phyloP scores from a whole-genome alignment of 2,113 vertebrate species.

The Callaeas wilsoni region DNA sequence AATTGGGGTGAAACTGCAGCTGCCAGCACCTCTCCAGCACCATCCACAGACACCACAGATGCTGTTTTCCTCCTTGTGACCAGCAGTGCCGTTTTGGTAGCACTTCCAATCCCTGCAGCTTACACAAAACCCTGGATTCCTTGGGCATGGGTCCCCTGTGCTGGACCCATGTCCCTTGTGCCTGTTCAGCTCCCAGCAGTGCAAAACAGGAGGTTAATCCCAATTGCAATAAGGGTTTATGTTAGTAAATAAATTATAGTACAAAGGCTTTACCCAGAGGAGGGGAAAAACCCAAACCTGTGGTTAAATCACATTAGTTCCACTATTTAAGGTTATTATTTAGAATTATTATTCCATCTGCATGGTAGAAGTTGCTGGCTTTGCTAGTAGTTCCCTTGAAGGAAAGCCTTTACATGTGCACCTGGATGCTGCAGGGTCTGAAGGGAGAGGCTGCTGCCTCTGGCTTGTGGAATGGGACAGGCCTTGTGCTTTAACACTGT shows the following conservation, averaged over 20 bases:
- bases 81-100: neutral
- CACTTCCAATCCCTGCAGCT: neutral
- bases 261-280: neutral
- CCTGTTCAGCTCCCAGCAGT: neutral
- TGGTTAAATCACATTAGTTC: neutral
- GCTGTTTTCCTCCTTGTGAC: neutral
- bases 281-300: neutral
- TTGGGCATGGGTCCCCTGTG: too few relatives aligned
- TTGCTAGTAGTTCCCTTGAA: neutral
- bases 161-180: neutral
- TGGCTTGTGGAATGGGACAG: neutral
- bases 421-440: neutral
- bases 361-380: neutral
- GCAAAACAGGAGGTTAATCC: neutral
- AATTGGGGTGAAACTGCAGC: neutral
- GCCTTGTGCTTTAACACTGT: neutral
- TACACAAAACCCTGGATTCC: neutral
- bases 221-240: neutral
- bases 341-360: neutral
- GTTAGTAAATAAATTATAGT: neutral
- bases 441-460: neutral
- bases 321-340: neutral
- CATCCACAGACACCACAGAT: fast-evolving
- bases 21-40: neutral
- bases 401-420: neutral